phyloP scores from a whole-genome alignment of 2,797 vertebrate species.

The Tangara arthus region DNA sequence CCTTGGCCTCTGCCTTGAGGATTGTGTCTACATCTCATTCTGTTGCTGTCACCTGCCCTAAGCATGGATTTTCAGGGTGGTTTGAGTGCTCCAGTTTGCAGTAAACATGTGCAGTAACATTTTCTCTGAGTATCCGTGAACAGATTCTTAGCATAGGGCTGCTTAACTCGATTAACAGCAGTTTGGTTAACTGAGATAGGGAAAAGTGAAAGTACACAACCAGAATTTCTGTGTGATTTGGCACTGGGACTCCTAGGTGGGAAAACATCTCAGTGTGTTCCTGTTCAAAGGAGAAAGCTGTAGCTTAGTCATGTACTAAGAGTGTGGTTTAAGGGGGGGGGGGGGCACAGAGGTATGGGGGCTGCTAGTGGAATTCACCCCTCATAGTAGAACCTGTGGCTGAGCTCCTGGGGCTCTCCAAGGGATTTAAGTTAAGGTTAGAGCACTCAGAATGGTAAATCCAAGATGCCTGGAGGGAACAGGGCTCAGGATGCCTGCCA shows the following conservation, averaged over 20 bases:
- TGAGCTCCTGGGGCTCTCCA: not conserved
- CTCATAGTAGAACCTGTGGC: too few species aligned
- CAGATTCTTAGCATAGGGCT: not conserved
- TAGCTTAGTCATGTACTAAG: not conserved
- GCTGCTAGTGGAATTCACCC: not conserved
- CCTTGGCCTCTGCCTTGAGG: not conserved
- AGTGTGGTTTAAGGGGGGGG: not conserved
- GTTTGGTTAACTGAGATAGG: not conserved
- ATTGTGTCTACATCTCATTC: not conserved
- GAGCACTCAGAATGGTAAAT: not conserved
- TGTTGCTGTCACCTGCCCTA: not conserved
- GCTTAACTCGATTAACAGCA: not conserved
- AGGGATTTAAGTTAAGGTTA: not conserved
- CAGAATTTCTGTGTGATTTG: not conserved
- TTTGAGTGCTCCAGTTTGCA: not conserved
- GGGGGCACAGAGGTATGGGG: not conserved
- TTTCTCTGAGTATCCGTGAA: not conserved
- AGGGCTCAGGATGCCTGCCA: not conserved
- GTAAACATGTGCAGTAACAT: not conserved
- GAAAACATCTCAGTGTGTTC: not conserved
- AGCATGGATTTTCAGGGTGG: not conserved
- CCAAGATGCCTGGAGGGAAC: not conserved
- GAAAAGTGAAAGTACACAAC: not conserved
- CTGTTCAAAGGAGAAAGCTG: not conserved
- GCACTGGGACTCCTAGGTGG: fast-evolving